Base-by-base conservation (phyloP, 2,888 invertebrate genomes). In the Serripes groenlandicus region DNA sequence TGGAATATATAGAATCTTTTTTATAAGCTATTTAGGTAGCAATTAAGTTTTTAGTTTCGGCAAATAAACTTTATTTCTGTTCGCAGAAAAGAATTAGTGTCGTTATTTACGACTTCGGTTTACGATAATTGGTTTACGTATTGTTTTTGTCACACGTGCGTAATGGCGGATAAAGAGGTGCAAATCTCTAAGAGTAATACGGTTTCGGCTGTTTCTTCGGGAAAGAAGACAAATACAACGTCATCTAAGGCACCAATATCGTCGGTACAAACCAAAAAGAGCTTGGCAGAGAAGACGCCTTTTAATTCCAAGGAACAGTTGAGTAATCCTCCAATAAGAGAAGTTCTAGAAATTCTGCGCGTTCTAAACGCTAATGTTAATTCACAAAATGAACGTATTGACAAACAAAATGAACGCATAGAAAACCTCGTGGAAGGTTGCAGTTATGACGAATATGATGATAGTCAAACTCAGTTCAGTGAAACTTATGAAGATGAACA, bases 121-220 rank as follows among this genome's bases (percentile, higher is more conserved):
- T 54, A 32, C 34, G 56, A 3, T 32, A 54, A 5, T 58, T 32
- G n/a, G 21, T n/a, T n/a, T 23, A 34, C 7, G 58, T n/a, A 26
- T 34, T 18, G 3, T 37, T 58, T 35, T 37, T 54, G 54, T 23
- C 34, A n/a, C 72, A 37, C 60, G 58, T 60, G 60, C n/a, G 32
- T 34, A 35, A 74, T 74, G 74, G 64, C 64, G 42, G 64, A 74
- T 49, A 74, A 62, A 30, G 74, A 74, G 23, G 64, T 74, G 0
- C 74, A 74, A 30, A 74, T 64, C n/a, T 62, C 11, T 5, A 74
- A 74, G 34, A 30, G 28, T 15, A 7, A 34, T 1, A 23, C 64
- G 64, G 64, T 49, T 74, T 74, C 64, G 74, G 74, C 64, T 52
- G 74, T 64, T 64, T 60, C 74, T 18, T 23, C 49, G 0, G 62